These are phyloP conservation scores for Hymenochirus boettgeri DNA, from an alignment of 2,113 vertebrate genomes.

Conservation along the genomic window DNA sequence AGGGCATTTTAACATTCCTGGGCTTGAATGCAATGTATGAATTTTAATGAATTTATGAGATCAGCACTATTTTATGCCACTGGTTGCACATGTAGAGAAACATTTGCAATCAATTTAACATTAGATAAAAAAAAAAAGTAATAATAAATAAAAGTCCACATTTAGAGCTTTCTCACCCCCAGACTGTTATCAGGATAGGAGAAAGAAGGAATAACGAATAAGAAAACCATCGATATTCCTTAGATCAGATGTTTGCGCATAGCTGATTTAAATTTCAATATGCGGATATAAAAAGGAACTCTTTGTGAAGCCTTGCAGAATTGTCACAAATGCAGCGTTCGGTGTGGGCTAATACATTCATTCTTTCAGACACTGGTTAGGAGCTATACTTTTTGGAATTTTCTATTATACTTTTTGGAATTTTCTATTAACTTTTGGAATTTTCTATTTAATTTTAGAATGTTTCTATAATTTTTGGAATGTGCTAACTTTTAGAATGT, in stretches of 20 bases:
- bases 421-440: too few species aligned
- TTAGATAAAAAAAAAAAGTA: constrained; percentile 40
- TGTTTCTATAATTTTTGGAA: too few species aligned
- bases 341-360: too few species aligned
- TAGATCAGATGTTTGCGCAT: constrained; percentile 10
- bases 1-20: constrained; percentile 47
- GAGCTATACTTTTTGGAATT: too few species aligned
- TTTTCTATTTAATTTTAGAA: too few species aligned
- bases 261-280: constrained; percentile 6
- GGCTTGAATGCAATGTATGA: constrained; percentile 49
- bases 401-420: too few species aligned
- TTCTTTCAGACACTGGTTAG: too few species aligned
- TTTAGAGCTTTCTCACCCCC: constrained; percentile 25
- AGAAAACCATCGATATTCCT: neutral
- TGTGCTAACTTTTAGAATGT: too few species aligned
- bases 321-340: too few species aligned
- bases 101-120: constrained; percentile 45
- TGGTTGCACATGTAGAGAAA: constrained; percentile 44
- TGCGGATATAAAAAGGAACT: neutral
- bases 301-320: too few species aligned
- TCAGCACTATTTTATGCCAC: constrained; percentile 46
- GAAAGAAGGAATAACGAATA: constrained; percentile 22
- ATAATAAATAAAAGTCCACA: constrained; percentile 37
- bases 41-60: constrained; percentile 45
- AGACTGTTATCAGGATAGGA: constrained; percentile 27